These are phyloP conservation scores for Trisateles emortualis DNA, from an alignment of 2,888 invertebrate genomes.

Conservation along the genomic window DNA sequence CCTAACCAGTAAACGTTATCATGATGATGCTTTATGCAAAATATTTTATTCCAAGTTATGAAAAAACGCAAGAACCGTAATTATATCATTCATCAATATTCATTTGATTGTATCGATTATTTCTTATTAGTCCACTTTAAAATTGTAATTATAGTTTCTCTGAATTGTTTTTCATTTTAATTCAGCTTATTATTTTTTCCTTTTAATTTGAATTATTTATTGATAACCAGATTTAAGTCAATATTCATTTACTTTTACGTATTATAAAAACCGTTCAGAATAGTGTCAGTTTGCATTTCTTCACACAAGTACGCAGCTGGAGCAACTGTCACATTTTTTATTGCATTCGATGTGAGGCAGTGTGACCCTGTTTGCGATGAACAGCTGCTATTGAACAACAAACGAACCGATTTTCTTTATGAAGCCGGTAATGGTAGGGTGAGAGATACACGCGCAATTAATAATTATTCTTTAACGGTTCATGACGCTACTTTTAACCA, in stretches of 20 bases:
- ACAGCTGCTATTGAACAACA: conserved; percentile 69
- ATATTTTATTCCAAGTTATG: conserved; percentile 2
- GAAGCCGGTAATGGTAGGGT: conserved; percentile 52
- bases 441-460: conserved; percentile 53
- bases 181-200: background rate
- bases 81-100: conserved; percentile 36
- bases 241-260: background rate
- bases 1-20: background rate
- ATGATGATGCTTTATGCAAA: background rate
- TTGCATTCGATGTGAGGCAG: conserved; percentile 56
- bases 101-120: conserved; percentile 29
- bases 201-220: background rate
- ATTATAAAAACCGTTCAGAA: conserved; percentile 18
- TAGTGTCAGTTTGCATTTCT: conserved; percentile 50
- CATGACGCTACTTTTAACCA: conserved; percentile 17
- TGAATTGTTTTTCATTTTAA: conserved; percentile 15
- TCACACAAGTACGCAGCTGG: conserved; percentile 52
- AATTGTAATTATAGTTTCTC: conserved; percentile 50
- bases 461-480: conserved; percentile 49
- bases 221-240: background rate
- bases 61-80: conserved; percentile 23
- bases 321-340: conserved; percentile 61
- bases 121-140: conserved; percentile 39
- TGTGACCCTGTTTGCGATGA: conserved; percentile 60
- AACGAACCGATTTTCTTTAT: conserved; percentile 45